Evolutionary conservation across 35 echinoderm and acorn worm genomes (phyloP).

Genomic region (Lytechinus variegatus): DNA sequence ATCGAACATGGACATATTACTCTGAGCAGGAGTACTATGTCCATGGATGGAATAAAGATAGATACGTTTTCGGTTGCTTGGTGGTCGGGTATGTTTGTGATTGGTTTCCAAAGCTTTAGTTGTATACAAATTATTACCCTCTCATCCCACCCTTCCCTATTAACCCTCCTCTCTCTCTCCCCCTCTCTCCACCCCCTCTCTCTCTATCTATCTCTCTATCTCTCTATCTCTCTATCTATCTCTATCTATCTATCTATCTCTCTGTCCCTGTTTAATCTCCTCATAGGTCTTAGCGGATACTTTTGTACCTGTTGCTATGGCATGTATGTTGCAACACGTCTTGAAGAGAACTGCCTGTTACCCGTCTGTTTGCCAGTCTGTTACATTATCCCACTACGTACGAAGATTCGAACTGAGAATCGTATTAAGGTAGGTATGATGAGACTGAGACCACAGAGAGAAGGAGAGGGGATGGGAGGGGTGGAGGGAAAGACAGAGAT

Average conservation of each 20-base stretch:
- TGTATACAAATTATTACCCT: too few species aligned
- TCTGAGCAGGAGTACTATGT: too few species aligned
- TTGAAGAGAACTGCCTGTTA: conserved; percentile 17
- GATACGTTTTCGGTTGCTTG: too few species aligned
- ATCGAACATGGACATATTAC: too few species aligned
- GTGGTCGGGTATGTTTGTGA: too few species aligned
- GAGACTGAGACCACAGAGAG: neutral
- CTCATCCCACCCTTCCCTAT: too few species aligned
- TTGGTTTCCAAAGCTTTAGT: too few species aligned
- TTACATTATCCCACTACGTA: neutral
- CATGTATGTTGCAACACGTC: neutral
- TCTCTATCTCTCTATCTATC: neutral
- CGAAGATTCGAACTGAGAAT: conserved; percentile 11
- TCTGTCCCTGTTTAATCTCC: neutral
- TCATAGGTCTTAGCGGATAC: neutral
- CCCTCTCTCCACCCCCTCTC: neutral
- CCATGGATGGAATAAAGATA: too few species aligned
- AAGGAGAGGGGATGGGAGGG: neutral
- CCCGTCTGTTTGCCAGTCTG: neutral
- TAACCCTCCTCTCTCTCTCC: neutral
- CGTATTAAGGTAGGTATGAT: neutral
- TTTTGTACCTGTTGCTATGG: neutral
- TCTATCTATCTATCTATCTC: neutral
- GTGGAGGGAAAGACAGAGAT: neutral
- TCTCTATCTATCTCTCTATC: neutral